Conservation (phyloP, 2,797 vertebrate species). For the Podargus strigoides region DNA sequence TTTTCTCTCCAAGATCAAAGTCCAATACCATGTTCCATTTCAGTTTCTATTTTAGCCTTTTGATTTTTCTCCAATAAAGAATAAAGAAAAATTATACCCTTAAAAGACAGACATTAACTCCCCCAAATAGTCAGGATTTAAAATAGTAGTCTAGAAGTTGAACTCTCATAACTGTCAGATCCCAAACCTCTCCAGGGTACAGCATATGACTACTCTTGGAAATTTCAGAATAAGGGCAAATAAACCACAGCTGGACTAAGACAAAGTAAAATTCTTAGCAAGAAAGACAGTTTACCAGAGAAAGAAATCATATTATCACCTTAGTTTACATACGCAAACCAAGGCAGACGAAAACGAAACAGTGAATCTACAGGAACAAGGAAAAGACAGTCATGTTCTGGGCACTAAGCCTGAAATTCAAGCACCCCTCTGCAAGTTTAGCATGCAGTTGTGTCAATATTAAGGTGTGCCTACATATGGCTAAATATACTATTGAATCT, state of each 20-base stretch:
- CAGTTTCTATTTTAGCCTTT: not conserved
- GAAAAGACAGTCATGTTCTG: not conserved
- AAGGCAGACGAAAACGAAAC: not conserved
- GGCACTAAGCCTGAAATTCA: not conserved
- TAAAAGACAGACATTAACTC: not conserved
- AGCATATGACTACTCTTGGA: not conserved
- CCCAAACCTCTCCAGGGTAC: not conserved
- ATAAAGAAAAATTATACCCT: not conserved
- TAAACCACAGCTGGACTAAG: not conserved
- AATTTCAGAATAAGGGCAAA: not conserved
- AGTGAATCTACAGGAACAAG: not conserved
- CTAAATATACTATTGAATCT: not conserved
- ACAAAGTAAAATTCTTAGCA: not conserved
- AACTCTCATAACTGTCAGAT: not conserved
- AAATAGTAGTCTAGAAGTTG: not conserved
- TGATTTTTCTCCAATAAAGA: not conserved
- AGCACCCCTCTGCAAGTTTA: not conserved
- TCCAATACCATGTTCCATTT: not conserved
- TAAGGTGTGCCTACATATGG: not conserved
- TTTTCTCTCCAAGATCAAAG: not conserved
- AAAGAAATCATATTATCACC: not conserved
- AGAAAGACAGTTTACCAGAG: not conserved
- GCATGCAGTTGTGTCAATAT: not conserved
- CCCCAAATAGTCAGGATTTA: not conserved
- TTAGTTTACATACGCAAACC: not conserved